A percentile compares a stretch with the other conserved stretches of the same genome.
Conservation (phyloP, 2,797 vertebrate species). For the Chelidonichthys spinosus region DNA sequence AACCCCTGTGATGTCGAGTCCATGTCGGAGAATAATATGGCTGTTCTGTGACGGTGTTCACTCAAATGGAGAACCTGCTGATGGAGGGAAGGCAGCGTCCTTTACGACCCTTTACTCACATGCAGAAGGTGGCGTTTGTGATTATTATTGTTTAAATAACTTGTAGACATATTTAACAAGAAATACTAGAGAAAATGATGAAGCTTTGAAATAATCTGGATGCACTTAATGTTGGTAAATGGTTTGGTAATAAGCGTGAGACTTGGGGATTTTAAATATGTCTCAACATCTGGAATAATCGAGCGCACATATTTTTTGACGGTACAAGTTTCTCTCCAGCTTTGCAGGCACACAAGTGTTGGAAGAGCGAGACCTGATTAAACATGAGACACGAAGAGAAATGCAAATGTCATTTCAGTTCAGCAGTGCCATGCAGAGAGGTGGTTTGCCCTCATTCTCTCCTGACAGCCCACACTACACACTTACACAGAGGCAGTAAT, state of each 20-base stretch:
- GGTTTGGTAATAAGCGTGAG: neutral
- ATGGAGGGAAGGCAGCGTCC: slow-evolving; percentile 2
- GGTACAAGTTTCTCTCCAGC: neutral
- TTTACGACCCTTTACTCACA: slow-evolving; percentile 1
- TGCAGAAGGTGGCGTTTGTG: neutral
- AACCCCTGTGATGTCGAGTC: slow-evolving; percentile 85
- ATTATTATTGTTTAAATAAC: neutral
- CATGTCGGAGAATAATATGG: slow-evolving; percentile 83
- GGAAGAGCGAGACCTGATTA: slow-evolving; percentile 6
- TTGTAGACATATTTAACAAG: neutral
- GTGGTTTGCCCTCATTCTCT: slow-evolving; percentile 14
- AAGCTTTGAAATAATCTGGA: neutral
- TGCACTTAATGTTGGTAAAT: neutral
- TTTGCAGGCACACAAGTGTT: slow-evolving; percentile 23
- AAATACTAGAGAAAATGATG: neutral
- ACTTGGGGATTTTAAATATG: slow-evolving; percentile 4
- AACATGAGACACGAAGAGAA: slow-evolving; percentile 11
- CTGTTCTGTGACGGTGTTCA: slow-evolving; percentile 79
- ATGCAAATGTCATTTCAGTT: slow-evolving; percentile 41
- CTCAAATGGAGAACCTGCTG: slow-evolving; percentile 58
- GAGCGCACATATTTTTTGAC: neutral
- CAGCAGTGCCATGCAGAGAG: slow-evolving; percentile 20
- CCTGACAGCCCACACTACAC: slow-evolving; percentile 14
- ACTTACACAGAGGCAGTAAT: neutral
- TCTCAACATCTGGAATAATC: neutral